Base-by-base conservation (phyloP, 2,797 vertebrate species). In the Atherinosoma microstoma region DNA sequence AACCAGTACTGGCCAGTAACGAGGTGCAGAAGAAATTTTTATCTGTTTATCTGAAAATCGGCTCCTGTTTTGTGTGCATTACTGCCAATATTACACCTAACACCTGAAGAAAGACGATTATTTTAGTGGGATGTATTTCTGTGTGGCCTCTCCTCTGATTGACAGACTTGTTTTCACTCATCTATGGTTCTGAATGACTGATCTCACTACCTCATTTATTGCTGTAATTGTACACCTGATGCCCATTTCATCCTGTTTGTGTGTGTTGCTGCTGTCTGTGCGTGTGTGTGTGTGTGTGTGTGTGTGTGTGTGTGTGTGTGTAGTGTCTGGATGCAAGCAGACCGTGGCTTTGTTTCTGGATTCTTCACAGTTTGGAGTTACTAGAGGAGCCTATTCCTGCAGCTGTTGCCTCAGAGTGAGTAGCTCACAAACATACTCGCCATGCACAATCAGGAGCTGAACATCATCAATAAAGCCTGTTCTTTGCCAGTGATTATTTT, bases 281-380 rank as follows among this genome's bases (percentile, higher is more conserved):
- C 75, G 68, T 56, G 27, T 56, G 12, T 81, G 51, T 76, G 64
- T 49, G 27, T 57, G 34, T 75, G 62, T 66, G 35, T 56, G 27
- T 56, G 12, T 42, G 59, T 66, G 22, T 59, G 22, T 56, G 27
- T 67, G 6, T 76, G 63, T 62, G 59, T 1, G 54, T 49, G 34
- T 54, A 40, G 98, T 99, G 97, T 91, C 94, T 99, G 93, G 98
- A 99, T 30, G 97, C 90, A 6, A 82, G 93, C 87, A 90, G 90
- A 78, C 91, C 91, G 22, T 92, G 91, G 86, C 91, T 92, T 40
- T 94, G 89, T 88, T 95, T 95, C 87, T 95, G 94, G 94, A 95
- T 95, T 80, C 93, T 95, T 83, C 95, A 99, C 94, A 97, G 98
- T 91, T 82, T 99, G 94, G 97, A 98, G 82, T 91, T 99, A 65